Percentiles rank a stretch among this genome's conserved stretches.
These are phyloP conservation scores for Lycodopsis pacificus DNA, from an alignment of 2,797 vertebrate genomes.

Conservation along the genomic window DNA sequence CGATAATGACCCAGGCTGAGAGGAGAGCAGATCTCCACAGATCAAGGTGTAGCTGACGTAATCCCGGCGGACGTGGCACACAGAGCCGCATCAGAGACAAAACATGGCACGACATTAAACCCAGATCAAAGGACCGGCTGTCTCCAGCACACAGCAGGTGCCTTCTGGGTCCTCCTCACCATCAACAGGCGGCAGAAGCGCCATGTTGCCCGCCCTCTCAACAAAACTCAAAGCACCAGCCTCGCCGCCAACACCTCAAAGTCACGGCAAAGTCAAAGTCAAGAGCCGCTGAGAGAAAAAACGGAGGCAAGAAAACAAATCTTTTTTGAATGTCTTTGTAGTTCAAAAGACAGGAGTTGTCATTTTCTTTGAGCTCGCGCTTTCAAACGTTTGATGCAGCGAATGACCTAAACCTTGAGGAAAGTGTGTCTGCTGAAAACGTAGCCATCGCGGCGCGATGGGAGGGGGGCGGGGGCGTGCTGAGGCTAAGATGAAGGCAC, in stretches of 20 bases:
- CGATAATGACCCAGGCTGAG: slow-evolving; percentile 56
- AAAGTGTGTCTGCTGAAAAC: slow-evolving; percentile 67
- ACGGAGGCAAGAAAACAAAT: slow-evolving; percentile 70
- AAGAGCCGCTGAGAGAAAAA: slow-evolving; percentile 58
- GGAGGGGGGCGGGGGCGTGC: slow-evolving; percentile 50
- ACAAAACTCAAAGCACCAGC: slow-evolving; percentile 66
- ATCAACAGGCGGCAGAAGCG: slow-evolving; percentile 61
- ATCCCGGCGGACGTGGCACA: slow-evolving; percentile 67
- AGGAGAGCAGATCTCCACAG: slow-evolving; percentile 59
- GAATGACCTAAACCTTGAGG: slow-evolving; percentile 78
- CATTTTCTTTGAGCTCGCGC: slow-evolving; percentile 70
- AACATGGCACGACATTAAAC: slow-evolving; percentile 77
- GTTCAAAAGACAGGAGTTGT: slow-evolving; percentile 77
- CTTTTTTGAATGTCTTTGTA: slow-evolving; percentile 77
- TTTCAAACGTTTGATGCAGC: slow-evolving; percentile 76
- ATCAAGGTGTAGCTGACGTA: slow-evolving; percentile 74
- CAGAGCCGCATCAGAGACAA: slow-evolving; percentile 63
- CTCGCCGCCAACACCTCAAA: slow-evolving; percentile 67
- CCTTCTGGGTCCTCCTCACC: slow-evolving; percentile 60
- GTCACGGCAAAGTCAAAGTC: slow-evolving; percentile 80
- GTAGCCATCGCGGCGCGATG: slow-evolving; percentile 56
- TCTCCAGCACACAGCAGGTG: slow-evolving; percentile 68
- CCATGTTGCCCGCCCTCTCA: slow-evolving; percentile 40
- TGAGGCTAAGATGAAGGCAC: slow-evolving; percentile 63
- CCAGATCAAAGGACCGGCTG: slow-evolving; percentile 79